These are phyloP conservation scores for Octodonta nipae DNA, from an alignment of 2,888 invertebrate species.

Conservation along the genomic window DNA sequence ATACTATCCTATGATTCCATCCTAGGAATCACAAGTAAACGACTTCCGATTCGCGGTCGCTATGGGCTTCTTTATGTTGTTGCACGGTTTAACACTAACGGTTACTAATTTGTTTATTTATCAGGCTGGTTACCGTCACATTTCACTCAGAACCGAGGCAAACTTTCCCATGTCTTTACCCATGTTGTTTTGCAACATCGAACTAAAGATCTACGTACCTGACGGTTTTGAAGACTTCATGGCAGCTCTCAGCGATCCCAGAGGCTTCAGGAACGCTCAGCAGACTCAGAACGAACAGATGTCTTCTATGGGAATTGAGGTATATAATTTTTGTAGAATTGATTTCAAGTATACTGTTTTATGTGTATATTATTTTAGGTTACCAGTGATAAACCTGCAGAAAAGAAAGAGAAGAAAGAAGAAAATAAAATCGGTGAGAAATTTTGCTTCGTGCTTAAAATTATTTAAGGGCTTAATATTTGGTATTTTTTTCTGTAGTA, in stretches of 20 bases:
- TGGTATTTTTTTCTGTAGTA: slow-evolving; percentile 38
- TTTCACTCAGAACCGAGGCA: slow-evolving; percentile 92
- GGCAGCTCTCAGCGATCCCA: slow-evolving; percentile 91
- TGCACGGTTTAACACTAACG: background rate
- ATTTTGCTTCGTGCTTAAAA: no score
- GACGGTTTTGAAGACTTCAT: slow-evolving; percentile 98
- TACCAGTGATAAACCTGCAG: slow-evolving; percentile 36
- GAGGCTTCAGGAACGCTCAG: slow-evolving; percentile 78
- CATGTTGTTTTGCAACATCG: slow-evolving; percentile 97
- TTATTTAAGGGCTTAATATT: slow-evolving; percentile 1
- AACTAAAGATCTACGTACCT: slow-evolving; percentile 98
- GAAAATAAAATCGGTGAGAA: slow-evolving; percentile 56
- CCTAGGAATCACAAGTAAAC: no score
- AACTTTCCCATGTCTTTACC: slow-evolving; percentile 98
- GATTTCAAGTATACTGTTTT: no score
- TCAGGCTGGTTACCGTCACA: slow-evolving; percentile 95
- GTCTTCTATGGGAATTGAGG: slow-evolving; percentile 88
- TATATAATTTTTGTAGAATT: no score
- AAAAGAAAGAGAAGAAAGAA: slow-evolving; percentile 51
- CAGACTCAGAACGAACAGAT: slow-evolving; percentile 82
- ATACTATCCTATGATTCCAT: no score
- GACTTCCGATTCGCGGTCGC: no score
- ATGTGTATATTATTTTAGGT: slow-evolving; percentile 10
- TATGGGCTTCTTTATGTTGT: no score
- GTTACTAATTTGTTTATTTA: slow-evolving; percentile 3